Conservation (phyloP, 2,113 vertebrate species). For the Thryonomys swinderianus region DNA sequence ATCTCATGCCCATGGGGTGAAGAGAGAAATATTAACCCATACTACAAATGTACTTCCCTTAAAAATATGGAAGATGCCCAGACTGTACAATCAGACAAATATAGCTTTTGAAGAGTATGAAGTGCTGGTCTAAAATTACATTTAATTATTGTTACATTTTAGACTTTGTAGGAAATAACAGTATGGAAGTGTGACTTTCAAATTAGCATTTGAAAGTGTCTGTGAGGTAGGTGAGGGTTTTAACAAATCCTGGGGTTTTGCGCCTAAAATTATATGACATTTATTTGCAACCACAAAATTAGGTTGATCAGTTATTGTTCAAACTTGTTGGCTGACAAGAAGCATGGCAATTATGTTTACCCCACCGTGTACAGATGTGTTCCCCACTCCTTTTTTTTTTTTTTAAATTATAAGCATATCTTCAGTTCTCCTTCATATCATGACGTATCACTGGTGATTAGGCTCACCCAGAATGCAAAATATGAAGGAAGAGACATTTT, state of each 20-base stretch:
- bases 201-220: conserved; percentile 81
- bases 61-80: conserved; percentile 67
- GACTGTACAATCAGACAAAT: conserved; percentile 62
- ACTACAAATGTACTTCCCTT: conserved; percentile 5
- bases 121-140: conserved; percentile 78
- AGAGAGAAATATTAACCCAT: background rate
- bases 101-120: conserved; percentile 66
- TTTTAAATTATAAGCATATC: background rate
- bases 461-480: conserved; percentile 82
- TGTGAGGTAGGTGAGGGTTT: conserved; percentile 82
- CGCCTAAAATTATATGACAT: conserved; percentile 82
- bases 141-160: conserved; percentile 80
- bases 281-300: conserved; percentile 79
- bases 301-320: conserved; percentile 76
- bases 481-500: conserved; percentile 91
- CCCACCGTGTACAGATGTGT: background rate
- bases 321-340: conserved; percentile 30
- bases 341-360: conserved; percentile 6
- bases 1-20: background rate
- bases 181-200: conserved; percentile 82
- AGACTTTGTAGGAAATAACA: conserved; percentile 83
- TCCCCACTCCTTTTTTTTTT: background rate
- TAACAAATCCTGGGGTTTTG: conserved; percentile 74
- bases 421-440: background rate
- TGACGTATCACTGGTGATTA: conserved; percentile 57